These are phyloP conservation scores for Brachyistius frenatus DNA, from an alignment of 2,113 vertebrate species.

Conservation along the genomic window DNA sequence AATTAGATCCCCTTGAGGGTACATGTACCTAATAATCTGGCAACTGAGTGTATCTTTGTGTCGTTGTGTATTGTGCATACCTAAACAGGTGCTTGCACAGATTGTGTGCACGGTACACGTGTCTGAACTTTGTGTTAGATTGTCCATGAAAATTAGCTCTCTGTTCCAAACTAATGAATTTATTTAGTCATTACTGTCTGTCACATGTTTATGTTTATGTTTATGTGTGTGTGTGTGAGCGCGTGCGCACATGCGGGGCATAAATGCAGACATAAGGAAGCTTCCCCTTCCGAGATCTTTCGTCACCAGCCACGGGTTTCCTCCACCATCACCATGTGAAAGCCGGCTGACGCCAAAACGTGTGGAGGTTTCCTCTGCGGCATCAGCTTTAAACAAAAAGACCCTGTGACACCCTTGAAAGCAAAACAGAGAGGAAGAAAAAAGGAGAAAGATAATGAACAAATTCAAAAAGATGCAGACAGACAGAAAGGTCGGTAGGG, in stretches of 20 bases:
- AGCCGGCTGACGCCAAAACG: neutral
- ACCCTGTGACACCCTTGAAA: slow-evolving; percentile 9
- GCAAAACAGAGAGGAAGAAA: slow-evolving; percentile 14
- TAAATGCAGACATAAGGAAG: slow-evolving; percentile 25
- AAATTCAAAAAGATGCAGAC: slow-evolving; percentile 23
- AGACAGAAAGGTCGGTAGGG: slow-evolving; percentile 53
- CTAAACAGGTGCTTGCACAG: neutral
- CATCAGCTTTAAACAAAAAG: neutral
- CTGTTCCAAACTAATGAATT: too few species aligned
- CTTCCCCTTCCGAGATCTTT: slow-evolving; percentile 3
- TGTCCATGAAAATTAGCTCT: neutral
- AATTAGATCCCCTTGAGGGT: too few species aligned
- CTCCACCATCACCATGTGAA: slow-evolving; percentile 7
- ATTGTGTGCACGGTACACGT: neutral
- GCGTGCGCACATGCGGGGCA: neutral
- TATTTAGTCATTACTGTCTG: neutral
- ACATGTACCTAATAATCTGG: neutral
- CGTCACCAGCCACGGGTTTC: neutral
- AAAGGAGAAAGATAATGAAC: slow-evolving; percentile 19
- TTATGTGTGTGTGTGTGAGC: slow-evolving; percentile 3
- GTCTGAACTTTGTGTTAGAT: neutral
- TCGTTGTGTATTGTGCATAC: neutral
- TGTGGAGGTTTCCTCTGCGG: slow-evolving; percentile 30
- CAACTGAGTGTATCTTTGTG: neutral
- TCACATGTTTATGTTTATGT: slow-evolving; percentile 5